phyloP scores from a whole-genome alignment of 2,797 vertebrate genomes.

The Taenioides sp. region DNA sequence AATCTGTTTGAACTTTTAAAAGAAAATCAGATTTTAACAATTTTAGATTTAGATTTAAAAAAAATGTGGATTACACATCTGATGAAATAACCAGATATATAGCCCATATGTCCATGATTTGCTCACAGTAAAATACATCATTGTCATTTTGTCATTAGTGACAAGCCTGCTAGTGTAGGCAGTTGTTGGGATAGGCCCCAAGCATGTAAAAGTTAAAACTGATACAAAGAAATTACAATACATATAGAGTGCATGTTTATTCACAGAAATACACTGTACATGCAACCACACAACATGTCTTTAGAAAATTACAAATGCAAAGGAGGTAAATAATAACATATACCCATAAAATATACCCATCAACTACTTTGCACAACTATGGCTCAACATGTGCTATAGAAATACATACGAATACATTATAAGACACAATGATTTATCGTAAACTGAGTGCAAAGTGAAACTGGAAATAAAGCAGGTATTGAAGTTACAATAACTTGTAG shows the following conservation, averaged over 20 bases:
- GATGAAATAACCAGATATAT: no score
- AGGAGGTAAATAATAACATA: not conserved
- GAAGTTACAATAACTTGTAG: conserved; percentile 21
- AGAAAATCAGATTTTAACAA: not conserved
- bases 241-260: not conserved
- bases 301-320: not conserved
- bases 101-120: not conserved
- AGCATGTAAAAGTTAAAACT: not conserved
- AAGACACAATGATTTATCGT: not conserved
- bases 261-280: not conserved
- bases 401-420: not conserved
- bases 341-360: not conserved
- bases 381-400: not conserved
- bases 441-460: conserved; percentile 10
- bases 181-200: not conserved
- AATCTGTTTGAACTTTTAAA: not conserved
- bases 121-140: not conserved
- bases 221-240: no score
- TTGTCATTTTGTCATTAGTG: no score
- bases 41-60: no score
- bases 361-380: not conserved
- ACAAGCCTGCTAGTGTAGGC: no score
- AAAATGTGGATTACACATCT: no score
- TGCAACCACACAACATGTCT: not conserved
- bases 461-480: conserved; percentile 4